A percentile compares a stretch with the other conserved stretches of the same genome.
phyloP scores from a whole-genome alignment of 2,888 invertebrate species.

The Tiliacea aurago region DNA sequence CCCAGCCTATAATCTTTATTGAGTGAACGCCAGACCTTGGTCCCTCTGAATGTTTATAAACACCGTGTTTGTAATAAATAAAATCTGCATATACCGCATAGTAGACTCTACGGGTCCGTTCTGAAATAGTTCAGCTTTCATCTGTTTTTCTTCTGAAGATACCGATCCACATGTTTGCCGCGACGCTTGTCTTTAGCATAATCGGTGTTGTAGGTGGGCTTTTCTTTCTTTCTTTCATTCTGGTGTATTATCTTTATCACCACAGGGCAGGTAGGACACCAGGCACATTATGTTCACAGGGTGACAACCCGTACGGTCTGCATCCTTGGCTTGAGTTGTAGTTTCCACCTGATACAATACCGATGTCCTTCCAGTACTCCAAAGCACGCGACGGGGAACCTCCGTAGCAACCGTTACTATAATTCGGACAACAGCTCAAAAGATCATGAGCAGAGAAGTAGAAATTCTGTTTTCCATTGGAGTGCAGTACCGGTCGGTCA shows the following conservation, averaged over 20 bases:
- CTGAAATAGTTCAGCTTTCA: too few relatives aligned
- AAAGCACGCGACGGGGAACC: not conserved
- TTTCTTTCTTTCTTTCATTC: too few relatives aligned
- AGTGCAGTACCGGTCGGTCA: constrained; percentile 26
- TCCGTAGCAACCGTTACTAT: not conserved
- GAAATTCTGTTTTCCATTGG: constrained; percentile 1
- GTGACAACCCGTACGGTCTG: not conserved
- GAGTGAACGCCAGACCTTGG: not conserved
- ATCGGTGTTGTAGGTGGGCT: too few relatives aligned
- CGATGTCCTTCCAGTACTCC: constrained; percentile 2
- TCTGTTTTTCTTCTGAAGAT: too few relatives aligned
- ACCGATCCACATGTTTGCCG: too few relatives aligned
- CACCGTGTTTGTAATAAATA: not conserved
- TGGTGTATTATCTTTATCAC: too few relatives aligned
- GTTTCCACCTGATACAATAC: constrained; percentile 17
- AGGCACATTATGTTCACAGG: too few relatives aligned
- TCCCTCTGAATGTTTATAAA: constrained; percentile 3
- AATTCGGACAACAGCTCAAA: not conserved
- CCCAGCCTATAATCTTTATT: constrained; percentile 25
- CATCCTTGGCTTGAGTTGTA: constrained; percentile 12
- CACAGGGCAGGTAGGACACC: too few relatives aligned
- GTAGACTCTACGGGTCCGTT: too few relatives aligned
- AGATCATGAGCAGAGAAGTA: constrained; percentile 14
- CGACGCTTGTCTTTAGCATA: too few relatives aligned
- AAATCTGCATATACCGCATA: not conserved